Evolutionary conservation across 2,888 invertebrate genomes (phyloP).

Genomic region (Melolontha melolontha): DNA sequence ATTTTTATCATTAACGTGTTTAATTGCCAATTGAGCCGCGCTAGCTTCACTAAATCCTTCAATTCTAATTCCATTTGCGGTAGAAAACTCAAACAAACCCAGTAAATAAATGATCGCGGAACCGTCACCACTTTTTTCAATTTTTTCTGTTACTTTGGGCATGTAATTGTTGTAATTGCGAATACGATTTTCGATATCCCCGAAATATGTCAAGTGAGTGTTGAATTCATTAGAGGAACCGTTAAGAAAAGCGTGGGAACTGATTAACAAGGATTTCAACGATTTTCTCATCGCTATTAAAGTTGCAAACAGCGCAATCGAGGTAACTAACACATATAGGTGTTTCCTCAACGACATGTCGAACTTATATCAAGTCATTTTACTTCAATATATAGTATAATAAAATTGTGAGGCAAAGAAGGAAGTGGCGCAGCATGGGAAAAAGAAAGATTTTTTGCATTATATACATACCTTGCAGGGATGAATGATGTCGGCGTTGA

Average conservation of each 20-base stretch:
- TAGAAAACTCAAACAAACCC: constrained; percentile 84
- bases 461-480: background rate
- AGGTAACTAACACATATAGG: constrained; percentile 38
- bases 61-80: constrained; percentile 72
- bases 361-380: constrained; percentile 28
- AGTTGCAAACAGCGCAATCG: constrained; percentile 36
- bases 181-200: constrained; percentile 7
- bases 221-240: background rate
- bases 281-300: constrained; percentile 30
- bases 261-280: constrained; percentile 4
- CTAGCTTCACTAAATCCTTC: constrained; percentile 81
- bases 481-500: constrained; percentile 15
- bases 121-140: constrained; percentile 20
- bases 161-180: constrained; percentile 37
- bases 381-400: constrained; percentile 4
- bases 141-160: constrained; percentile 12
- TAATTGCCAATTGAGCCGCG: constrained; percentile 83
- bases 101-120: constrained; percentile 66
- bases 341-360: constrained; percentile 35
- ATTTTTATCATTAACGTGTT: constrained; percentile 79
- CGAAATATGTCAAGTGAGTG: constrained; percentile 5
- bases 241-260: background rate
- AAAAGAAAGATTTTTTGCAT: too few relatives aligned
- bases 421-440: background rate
- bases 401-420: constrained; percentile 17